These are phyloP conservation scores for Gambusia affinis DNA, from an alignment of 2,113 vertebrate genomes.

Conservation along the genomic window DNA sequence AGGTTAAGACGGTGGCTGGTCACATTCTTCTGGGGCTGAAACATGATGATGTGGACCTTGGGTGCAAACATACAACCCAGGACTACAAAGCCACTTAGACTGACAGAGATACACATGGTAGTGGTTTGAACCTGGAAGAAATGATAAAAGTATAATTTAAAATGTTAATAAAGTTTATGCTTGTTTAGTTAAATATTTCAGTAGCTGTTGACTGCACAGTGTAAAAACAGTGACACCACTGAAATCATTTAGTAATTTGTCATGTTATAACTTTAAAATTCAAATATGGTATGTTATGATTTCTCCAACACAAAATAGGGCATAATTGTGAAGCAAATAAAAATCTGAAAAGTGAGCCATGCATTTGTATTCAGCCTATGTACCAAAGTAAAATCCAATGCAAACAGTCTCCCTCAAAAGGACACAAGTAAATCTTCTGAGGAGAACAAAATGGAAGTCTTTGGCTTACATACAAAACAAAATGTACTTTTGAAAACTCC, in stretches of 20 bases:
- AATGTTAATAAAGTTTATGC: constrained; percentile 26
- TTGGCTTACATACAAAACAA: too few species aligned
- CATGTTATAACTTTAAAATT: not conserved
- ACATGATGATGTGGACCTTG: constrained; percentile 98
- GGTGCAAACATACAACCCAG: constrained; percentile 97
- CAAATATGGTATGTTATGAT: too few species aligned
- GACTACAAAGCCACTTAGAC: constrained; percentile 97
- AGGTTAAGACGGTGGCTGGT: constrained; percentile 94
- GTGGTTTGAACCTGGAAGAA: constrained; percentile 93
- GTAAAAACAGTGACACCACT: not conserved
- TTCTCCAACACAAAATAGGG: not conserved
- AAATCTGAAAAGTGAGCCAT: not conserved
- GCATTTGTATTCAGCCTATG: not conserved
- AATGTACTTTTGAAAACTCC: too few species aligned
- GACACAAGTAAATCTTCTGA: too few species aligned
- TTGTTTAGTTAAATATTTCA: constrained; percentile 10
- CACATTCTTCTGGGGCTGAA: constrained; percentile 99
- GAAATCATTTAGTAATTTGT: not conserved
- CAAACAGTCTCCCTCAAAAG: too few species aligned
- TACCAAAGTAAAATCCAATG: too few species aligned
- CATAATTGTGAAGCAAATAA: not conserved
- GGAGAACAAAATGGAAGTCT: too few species aligned
- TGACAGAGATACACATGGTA: constrained; percentile 99
- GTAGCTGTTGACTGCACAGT: not conserved
- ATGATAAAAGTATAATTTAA: constrained; percentile 25